Percentiles rank a stretch among this genome's conserved stretches.
phyloP scores from a whole-genome alignment of 2,797 vertebrate species.

The Chaetodon trifasciatus region DNA sequence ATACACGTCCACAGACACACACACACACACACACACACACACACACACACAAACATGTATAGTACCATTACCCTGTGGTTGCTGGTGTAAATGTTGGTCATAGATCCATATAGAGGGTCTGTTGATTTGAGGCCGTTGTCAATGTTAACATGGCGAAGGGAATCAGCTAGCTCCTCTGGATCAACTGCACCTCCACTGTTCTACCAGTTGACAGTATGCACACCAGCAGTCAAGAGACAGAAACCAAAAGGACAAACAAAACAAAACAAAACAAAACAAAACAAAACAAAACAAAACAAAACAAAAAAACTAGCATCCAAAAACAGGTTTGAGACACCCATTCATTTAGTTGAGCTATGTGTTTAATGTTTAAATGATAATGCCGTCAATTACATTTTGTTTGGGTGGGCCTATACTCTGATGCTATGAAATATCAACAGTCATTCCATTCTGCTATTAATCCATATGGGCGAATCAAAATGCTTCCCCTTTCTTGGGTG shows the following conservation, averaged over 20 bases:
- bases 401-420: neutral
- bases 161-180: slow-evolving; percentile 86
- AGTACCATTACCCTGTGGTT: slow-evolving; percentile 86
- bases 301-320: slow-evolving; percentile 28
- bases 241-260: slow-evolving; percentile 31
- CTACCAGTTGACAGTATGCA: slow-evolving; percentile 83
- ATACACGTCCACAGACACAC: neutral
- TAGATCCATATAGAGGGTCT: slow-evolving; percentile 85
- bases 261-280: neutral
- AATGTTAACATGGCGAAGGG: slow-evolving; percentile 82
- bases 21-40: slow-evolving; percentile 23
- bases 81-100: slow-evolving; percentile 87
- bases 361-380: neutral
- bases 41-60: neutral
- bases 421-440: neutral
- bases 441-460: neutral
- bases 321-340: slow-evolving; percentile 6
- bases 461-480: neutral
- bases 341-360: slow-evolving; percentile 56
- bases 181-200: slow-evolving; percentile 86
- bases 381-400: neutral
- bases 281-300: too few species aligned
- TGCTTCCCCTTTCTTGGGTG: neutral
- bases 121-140: slow-evolving; percentile 83
- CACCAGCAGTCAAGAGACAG: slow-evolving; percentile 47